A percentile compares a stretch with the other conserved stretches of the same genome.
Conservation (phyloP, 2,797 vertebrate species). For the Urophycis tenuis region DNA sequence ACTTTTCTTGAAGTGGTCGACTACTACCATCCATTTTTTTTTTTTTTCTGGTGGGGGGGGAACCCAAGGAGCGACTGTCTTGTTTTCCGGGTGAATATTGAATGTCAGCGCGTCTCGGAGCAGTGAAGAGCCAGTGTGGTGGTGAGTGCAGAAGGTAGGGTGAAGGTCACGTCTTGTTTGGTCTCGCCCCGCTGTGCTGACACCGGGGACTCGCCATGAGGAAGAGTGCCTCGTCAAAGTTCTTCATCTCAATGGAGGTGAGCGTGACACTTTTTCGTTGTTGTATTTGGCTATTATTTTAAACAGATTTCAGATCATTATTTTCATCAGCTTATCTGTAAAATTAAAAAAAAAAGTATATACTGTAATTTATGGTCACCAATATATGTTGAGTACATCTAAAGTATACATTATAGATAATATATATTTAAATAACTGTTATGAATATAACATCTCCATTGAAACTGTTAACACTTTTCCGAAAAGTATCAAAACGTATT, state of each 20-base stretch:
- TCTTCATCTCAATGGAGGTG: slow-evolving; percentile 63
- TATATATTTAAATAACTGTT: background rate
- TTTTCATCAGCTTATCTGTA: no score
- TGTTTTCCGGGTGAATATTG: background rate
- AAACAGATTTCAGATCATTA: no score
- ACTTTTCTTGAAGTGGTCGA: background rate
- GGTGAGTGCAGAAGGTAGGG: background rate
- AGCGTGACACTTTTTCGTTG: slow-evolving; percentile 22
- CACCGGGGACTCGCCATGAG: slow-evolving; percentile 36
- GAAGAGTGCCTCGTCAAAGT: slow-evolving; percentile 56
- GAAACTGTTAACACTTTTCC: background rate
- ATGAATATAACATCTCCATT: background rate
- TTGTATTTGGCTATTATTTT: background rate
- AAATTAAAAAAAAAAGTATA: no score
- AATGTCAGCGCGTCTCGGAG: background rate
- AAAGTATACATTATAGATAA: background rate
- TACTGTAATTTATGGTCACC: background rate
- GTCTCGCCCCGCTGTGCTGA: slow-evolving; percentile 26
- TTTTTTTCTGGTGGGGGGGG: no score
- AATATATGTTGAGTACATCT: background rate
- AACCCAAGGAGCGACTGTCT: background rate
- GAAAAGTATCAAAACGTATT: background rate
- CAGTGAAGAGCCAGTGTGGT: background rate
- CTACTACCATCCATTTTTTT: background rate
- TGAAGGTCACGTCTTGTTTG: background rate